Evolutionary conservation across 2,797 vertebrate species (phyloP).

Genomic region (Chrosomus eos): DNA sequence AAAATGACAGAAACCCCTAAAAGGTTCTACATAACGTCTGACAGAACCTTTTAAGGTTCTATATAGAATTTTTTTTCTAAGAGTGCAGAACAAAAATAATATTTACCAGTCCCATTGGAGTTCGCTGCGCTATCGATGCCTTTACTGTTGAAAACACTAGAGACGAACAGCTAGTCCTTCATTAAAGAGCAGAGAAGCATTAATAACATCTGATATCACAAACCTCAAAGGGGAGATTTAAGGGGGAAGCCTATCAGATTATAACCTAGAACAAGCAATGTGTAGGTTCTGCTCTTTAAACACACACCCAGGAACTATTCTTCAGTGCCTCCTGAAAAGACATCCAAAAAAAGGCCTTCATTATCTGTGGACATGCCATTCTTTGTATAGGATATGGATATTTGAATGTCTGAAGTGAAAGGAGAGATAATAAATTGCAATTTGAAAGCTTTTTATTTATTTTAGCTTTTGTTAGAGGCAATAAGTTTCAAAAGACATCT

Average conservation of each 20-base stretch:
- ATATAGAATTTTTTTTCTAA: background rate
- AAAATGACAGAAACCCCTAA: background rate
- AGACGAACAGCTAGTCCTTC: background rate
- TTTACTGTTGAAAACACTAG: background rate
- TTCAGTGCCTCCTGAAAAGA: constrained; percentile 3
- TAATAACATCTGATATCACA: background rate
- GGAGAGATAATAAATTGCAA: too few relatives aligned
- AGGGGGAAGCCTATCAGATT: constrained; percentile 1
- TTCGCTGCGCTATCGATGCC: background rate
- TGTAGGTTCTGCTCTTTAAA: background rate
- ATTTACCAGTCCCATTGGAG: constrained; percentile 64
- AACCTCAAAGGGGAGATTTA: background rate
- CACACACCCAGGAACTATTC: constrained; percentile 48
- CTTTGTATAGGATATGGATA: background rate
- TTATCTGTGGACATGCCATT: background rate
- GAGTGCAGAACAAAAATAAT: background rate
- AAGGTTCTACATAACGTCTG: background rate
- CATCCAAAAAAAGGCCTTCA: background rate
- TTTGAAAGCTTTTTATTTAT: background rate
- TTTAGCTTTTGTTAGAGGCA: background rate
- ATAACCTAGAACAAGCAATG: background rate
- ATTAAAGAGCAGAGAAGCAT: constrained; percentile 34
- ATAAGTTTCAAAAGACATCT: background rate
- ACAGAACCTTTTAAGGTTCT: background rate
- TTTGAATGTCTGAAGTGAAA: background rate